Evolutionary conservation across 2,113 vertebrate species (phyloP).

Genomic region (Lepisosteus osseus): DNA sequence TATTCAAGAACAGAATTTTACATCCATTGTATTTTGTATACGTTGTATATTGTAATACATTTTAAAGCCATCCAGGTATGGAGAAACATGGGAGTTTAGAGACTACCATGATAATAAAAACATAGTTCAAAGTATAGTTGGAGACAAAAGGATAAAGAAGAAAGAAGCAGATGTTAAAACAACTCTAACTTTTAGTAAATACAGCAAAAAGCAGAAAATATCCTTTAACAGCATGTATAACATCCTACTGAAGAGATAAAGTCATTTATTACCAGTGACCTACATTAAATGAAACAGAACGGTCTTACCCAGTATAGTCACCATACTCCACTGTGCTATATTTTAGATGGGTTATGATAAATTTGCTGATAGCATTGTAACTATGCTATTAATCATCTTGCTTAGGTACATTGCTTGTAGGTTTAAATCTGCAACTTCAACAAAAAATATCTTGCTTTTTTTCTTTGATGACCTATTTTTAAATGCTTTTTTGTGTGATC

Average conservation of each 20-base stretch:
- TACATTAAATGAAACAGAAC: conserved; percentile 41
- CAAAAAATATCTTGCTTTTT: conserved; percentile 37
- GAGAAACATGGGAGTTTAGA: no score
- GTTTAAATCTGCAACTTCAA: conserved; percentile 49
- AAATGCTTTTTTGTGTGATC: no score
- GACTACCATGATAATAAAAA: no score
- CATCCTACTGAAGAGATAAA: conserved; percentile 30
- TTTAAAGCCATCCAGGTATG: no score
- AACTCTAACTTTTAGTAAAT: background rate
- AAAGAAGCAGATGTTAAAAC: no score
- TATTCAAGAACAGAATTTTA: no score
- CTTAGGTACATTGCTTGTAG: conserved; percentile 35
- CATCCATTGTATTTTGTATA: no score
- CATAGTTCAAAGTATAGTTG: no score
- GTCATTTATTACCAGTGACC: conserved; percentile 51
- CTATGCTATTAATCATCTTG: conserved; percentile 57
- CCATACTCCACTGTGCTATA: conserved; percentile 50
- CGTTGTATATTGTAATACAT: no score
- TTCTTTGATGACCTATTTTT: conserved; percentile 20
- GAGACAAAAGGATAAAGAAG: no score
- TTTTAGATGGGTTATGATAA: conserved; percentile 57
- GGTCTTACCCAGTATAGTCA: conserved; percentile 53
- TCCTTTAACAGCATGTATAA: conserved; percentile 15
- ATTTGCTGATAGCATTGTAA: conserved; percentile 54
- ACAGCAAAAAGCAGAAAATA: background rate